Conservation (phyloP, 1,140 invertebrate genomes). For the Lucilia sericata region DNA sequence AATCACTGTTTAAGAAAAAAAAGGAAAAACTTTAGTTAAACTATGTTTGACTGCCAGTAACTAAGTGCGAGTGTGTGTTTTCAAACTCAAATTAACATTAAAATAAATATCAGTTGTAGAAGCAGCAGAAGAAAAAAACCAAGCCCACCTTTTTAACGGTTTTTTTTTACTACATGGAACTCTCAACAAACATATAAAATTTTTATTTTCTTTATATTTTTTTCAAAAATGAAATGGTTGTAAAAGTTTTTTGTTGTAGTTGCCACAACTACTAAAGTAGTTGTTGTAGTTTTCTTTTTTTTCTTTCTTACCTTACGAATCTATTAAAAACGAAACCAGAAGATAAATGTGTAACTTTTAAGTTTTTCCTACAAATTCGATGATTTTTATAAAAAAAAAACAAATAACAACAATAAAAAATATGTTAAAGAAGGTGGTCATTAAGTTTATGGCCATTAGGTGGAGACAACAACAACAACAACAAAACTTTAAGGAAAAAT, state of each 20-base stretch:
- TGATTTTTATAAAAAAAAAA: background rate
- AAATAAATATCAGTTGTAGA: background rate
- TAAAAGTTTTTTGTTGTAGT: background rate
- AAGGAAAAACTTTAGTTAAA: background rate
- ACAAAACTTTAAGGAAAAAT: too few relatives aligned
- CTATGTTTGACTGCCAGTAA: background rate
- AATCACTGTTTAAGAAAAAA: background rate
- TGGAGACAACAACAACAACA: too few relatives aligned
- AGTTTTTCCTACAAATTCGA: too few relatives aligned
- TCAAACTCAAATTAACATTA: background rate
- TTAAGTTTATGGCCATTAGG: conserved; percentile 7
- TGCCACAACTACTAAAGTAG: background rate
- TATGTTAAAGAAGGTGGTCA: background rate
- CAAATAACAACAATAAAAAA: background rate
- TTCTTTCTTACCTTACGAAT: background rate
- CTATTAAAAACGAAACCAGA: conserved; percentile 13
- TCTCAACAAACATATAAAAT: background rate
- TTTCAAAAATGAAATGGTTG: background rate
- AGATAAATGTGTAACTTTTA: background rate
- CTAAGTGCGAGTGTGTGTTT: background rate
- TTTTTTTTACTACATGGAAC: background rate
- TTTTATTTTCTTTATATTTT: background rate
- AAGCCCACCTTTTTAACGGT: conserved; percentile 15
- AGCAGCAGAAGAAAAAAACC: background rate
- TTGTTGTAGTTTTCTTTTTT: background rate